A percentile compares a stretch with the other conserved stretches of the same genome.
Conservation (phyloP, 2,113 vertebrate species). For the Phoenicopterus ruber region DNA sequence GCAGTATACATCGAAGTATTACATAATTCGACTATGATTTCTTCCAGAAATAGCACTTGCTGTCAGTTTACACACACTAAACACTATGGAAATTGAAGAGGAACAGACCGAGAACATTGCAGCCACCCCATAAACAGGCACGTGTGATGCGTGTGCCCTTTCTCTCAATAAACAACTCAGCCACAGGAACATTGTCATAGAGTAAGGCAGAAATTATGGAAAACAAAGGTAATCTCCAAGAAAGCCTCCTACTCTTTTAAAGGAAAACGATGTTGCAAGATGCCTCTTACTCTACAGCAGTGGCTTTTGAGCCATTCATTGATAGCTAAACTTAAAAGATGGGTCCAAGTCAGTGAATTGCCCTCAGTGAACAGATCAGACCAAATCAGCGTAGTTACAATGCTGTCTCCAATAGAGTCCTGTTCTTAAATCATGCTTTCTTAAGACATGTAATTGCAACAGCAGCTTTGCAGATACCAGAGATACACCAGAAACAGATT, state of each 20-base stretch:
- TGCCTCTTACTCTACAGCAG: not conserved
- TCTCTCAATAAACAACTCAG: not conserved
- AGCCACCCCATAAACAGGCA: not conserved
- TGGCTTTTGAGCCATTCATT: not conserved
- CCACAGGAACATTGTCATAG: not conserved
- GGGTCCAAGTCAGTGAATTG: not conserved
- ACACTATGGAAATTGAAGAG: not conserved
- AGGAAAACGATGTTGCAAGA: not conserved
- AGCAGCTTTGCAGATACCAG: not conserved
- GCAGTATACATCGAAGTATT: not conserved
- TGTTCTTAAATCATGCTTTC: not conserved
- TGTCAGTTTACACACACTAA: not conserved
- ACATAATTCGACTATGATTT: not conserved
- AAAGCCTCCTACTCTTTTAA: not conserved
- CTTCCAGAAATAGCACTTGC: not conserved
- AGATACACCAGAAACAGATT: not conserved
- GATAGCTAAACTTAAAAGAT: not conserved
- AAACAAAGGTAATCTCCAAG: not conserved
- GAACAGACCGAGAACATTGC: not conserved
- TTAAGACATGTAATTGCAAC: not conserved
- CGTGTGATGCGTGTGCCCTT: not conserved
- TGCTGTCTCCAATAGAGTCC: not conserved
- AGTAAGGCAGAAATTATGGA: not conserved
- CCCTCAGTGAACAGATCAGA: not conserved
- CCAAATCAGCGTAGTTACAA: not conserved